phyloP scores from a whole-genome alignment of 2,113 vertebrate species.

The Sphaerodactylus townsendi region DNA sequence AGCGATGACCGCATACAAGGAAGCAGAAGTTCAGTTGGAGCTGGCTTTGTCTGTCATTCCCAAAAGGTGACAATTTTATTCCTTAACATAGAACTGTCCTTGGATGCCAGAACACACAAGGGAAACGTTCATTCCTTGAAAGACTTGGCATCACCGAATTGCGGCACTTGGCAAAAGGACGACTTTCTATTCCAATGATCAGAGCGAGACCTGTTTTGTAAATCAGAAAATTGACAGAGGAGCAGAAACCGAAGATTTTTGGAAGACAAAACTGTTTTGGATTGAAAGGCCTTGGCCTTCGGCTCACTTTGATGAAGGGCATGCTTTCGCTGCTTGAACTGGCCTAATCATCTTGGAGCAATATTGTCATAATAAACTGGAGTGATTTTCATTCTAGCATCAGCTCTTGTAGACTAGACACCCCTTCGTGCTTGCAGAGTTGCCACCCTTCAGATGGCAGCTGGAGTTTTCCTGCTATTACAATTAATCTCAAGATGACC shows the following conservation, averaged over 20 bases:
- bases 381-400: too few relatives aligned
- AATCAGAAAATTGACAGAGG: background rate
- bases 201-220: background rate
- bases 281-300: background rate
- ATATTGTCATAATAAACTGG: background rate
- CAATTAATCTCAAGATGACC: too few relatives aligned
- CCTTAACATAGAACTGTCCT: background rate
- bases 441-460: too few relatives aligned
- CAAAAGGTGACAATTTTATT: background rate
- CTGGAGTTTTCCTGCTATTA: too few relatives aligned
- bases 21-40: background rate
- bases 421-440: too few relatives aligned
- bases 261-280: background rate
- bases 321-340: background rate
- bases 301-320: too few relatives aligned
- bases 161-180: background rate
- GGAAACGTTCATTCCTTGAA: background rate
- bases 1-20: background rate
- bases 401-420: too few relatives aligned
- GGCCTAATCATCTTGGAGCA: background rate
- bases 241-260: background rate
- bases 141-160: background rate
- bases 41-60: too few relatives aligned
- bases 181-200: background rate
- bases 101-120: background rate